Conservation (phyloP, 2,888 invertebrate species). For the Eupithecia centaureata region DNA sequence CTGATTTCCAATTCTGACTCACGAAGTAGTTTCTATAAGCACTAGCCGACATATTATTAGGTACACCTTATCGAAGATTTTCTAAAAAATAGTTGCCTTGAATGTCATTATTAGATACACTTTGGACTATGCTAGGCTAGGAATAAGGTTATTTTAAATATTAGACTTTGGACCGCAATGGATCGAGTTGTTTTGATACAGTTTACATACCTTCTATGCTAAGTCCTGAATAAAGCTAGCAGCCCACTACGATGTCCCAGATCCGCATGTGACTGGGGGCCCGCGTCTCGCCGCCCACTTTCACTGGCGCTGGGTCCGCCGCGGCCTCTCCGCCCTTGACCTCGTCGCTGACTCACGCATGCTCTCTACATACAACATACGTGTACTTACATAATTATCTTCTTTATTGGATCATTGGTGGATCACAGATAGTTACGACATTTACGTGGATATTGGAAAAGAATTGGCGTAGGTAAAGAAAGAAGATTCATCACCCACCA, state of each 20-base stretch:
- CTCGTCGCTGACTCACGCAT: slow-evolving; percentile 9
- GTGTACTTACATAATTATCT: too few species aligned
- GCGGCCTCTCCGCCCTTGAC: slow-evolving; percentile 29
- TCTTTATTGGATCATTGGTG: not conserved
- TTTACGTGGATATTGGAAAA: not conserved
- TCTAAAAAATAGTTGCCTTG: not conserved
- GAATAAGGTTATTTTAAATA: not conserved
- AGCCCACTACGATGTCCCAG: not conserved
- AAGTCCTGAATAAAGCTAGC: not conserved
- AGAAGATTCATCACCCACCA: too few species aligned
- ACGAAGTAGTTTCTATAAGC: not conserved
- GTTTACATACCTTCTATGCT: not conserved
- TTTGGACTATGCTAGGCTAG: not conserved
- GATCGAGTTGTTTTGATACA: not conserved
- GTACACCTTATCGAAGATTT: not conserved
- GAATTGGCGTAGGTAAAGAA: not conserved
- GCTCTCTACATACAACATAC: not conserved
- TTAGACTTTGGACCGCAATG: not conserved
- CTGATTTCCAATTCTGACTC: not conserved
- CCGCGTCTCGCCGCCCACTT: slow-evolving; percentile 20
- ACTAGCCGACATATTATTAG: not conserved
- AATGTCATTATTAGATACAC: not conserved
- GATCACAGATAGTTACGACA: not conserved
- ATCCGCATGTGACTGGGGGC: slow-evolving; percentile 10
- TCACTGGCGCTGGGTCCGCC: slow-evolving; percentile 24